Evolutionary conservation across 2,797 vertebrate genomes (phyloP).

Genomic region (Syndactyla subalaris): DNA sequence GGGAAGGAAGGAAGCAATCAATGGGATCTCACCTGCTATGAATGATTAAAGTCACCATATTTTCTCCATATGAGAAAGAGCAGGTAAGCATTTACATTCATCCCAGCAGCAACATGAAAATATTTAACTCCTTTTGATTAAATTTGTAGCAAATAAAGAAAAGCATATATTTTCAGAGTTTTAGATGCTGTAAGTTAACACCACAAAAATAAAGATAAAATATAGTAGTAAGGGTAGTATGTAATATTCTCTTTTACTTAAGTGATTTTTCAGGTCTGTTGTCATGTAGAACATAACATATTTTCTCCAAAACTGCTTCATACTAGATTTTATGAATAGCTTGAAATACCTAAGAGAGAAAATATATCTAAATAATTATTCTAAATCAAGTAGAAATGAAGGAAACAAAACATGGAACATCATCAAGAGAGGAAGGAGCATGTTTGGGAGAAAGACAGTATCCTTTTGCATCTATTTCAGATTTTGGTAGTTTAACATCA

Average conservation of each 20-base stretch:
- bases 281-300: not conserved
- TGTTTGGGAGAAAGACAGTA: not conserved
- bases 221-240: not conserved
- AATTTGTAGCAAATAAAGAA: not conserved
- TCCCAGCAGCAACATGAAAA: not conserved
- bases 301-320: not conserved
- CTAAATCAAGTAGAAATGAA: not conserved
- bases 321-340: not conserved
- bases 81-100: not conserved
- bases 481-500: not conserved
- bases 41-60: not conserved
- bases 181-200: not conserved
- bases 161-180: not conserved
- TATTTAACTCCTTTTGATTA: not conserved
- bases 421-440: not conserved
- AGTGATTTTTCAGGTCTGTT: not conserved
- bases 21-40: not conserved
- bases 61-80: not conserved
- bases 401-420: not conserved
- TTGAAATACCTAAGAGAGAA: not conserved
- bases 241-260: not conserved
- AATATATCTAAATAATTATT: not conserved
- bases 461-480: not conserved
- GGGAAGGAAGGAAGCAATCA: not conserved
- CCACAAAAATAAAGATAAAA: not conserved